phyloP scores from a whole-genome alignment of 2,888 invertebrate genomes.

The Adela reaumurella region DNA sequence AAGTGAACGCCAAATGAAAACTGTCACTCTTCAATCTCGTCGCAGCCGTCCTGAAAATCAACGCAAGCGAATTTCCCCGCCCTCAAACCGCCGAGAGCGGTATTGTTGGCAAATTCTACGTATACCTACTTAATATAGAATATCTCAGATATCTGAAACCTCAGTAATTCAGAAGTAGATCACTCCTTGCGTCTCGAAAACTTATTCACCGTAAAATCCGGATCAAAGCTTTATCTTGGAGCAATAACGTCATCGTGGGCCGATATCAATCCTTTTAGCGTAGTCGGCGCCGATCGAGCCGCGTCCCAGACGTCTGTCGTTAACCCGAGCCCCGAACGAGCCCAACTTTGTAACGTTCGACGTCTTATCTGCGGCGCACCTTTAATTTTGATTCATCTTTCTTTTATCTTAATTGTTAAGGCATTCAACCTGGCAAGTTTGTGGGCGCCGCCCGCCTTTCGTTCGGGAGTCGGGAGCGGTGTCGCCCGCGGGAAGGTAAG shows the following conservation, averaged over 20 bases:
- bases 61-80: neutral
- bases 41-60: neutral
- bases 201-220: too few species aligned
- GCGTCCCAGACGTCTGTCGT: neutral
- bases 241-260: too few species aligned
- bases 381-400: constrained; percentile 52
- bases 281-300: too few species aligned
- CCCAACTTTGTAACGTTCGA: neutral
- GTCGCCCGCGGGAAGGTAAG: neutral
- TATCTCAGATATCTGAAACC: too few species aligned
- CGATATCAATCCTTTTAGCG: too few species aligned
- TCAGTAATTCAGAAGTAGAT: too few species aligned
- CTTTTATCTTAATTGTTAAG: constrained; percentile 57
- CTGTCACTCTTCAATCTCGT: neutral
- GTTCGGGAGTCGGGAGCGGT: neutral
- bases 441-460: neutral
- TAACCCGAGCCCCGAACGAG: neutral
- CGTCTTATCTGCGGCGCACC: constrained; percentile 49
- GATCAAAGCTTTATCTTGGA: too few species aligned
- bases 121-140: too few species aligned
- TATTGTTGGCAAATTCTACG: neutral
- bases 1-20: neutral
- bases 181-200: too few species aligned
- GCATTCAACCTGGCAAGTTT: constrained; percentile 25
- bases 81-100: neutral